Evolutionary conservation across 2,888 invertebrate species (phyloP).

Genomic region (Autographa gamma): DNA sequence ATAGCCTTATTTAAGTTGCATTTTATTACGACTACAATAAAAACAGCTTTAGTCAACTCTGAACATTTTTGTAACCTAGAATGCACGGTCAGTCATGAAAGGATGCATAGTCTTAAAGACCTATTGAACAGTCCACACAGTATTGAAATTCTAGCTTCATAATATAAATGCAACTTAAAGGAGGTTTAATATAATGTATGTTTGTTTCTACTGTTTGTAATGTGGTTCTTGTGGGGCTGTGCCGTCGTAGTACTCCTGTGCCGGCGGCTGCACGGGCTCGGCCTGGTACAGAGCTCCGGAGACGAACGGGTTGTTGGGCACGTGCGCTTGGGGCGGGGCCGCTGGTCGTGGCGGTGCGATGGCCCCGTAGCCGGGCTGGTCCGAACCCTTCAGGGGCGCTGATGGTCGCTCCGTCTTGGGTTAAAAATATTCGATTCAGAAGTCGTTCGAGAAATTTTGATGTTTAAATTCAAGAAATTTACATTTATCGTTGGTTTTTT

Average conservation of each 20-base stretch:
- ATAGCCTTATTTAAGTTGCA: not conserved
- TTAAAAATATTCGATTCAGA: not conserved
- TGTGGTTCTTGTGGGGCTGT: conserved; percentile 39
- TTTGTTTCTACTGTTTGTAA: conserved; percentile 29
- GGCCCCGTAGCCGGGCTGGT: conserved; percentile 80
- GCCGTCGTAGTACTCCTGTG: conserved; percentile 87
- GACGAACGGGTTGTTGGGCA: conserved; percentile 89
- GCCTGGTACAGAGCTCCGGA: conserved; percentile 90
- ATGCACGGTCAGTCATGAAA: not conserved
- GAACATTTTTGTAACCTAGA: not conserved
- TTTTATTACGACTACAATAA: conserved; percentile 15
- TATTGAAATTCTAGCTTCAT: not conserved
- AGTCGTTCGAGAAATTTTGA: not conserved
- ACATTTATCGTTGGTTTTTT: no score
- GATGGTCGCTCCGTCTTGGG: conserved; percentile 79
- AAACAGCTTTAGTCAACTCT: not conserved
- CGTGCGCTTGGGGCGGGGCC: conserved; percentile 89
- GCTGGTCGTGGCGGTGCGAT: conserved; percentile 79
- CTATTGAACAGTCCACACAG: not conserved
- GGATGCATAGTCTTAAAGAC: not conserved
- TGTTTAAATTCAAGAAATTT: no score
- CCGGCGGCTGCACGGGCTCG: conserved; percentile 91
- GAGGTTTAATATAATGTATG: conserved; percentile 1
- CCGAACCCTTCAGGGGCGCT: conserved; percentile 77
- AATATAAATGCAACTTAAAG: not conserved